Evolutionary conservation across 92 coral and sea anemone species (phyloP).

Genomic region (Diadumene lineata): DNA sequence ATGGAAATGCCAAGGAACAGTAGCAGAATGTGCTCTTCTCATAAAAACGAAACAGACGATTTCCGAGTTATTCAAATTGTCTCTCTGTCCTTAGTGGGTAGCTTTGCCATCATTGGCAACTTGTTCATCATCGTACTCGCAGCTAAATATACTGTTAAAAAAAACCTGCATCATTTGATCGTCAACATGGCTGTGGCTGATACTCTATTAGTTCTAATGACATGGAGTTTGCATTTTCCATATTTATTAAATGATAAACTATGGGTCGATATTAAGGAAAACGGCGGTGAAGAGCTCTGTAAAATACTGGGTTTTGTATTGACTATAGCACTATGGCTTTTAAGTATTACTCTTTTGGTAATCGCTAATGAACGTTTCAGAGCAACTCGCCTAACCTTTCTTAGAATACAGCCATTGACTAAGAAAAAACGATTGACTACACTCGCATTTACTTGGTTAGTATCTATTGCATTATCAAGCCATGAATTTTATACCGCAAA

Average conservation of each 20-base stretch:
- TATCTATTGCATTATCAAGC: not conserved
- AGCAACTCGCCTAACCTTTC: constrained; percentile 3
- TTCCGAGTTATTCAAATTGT: not conserved
- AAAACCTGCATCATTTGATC: constrained; percentile 18
- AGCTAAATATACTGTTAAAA: not conserved
- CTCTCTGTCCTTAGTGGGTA: not conserved
- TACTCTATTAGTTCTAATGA: not conserved
- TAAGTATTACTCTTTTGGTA: not conserved
- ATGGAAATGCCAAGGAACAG: not conserved
- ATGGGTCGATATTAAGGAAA: not conserved
- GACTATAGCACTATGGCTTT: not conserved
- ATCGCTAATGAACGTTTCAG: constrained; percentile 6
- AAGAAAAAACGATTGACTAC: not conserved
- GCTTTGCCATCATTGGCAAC: not conserved
- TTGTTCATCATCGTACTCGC: constrained; percentile 11
- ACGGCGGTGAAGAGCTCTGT: not conserved
- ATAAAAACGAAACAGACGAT: not conserved
- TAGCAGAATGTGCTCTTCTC: not conserved
- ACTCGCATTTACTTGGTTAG: not conserved
- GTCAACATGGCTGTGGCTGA: constrained; percentile 26
- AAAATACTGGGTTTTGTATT: not conserved
- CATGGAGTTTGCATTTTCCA: not conserved
- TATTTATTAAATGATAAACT: not conserved
- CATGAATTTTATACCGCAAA: not conserved
- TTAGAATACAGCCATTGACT: not conserved